Base-by-base conservation (phyloP, 2,888 invertebrate species). In the Acronicta alni region DNA sequence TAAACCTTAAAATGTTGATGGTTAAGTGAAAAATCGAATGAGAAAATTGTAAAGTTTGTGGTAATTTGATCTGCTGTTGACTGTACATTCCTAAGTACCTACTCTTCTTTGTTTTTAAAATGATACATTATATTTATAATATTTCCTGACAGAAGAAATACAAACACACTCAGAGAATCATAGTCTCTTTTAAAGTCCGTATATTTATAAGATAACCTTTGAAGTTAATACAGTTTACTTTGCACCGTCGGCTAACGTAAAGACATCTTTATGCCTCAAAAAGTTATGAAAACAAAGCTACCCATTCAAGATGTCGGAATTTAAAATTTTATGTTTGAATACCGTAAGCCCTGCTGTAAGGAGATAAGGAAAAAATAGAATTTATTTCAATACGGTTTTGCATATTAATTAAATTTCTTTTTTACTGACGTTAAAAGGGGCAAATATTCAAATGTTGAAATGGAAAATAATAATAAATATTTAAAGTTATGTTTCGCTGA, bases 361-460 rank as follows among this genome's bases (percentile, higher is more conserved):
- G 63, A 81, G 85, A 84, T 84, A 88, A 84, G 82, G 77, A 77
- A 81, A n/a, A 77, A 80, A 79, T 80, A 71, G 70, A 81, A 83
- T 83, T 85, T 79, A 84, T 84, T 82, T 76, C 81, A 85, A 85
- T 83, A 79, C 78, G 72, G 71, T 78, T 86, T 84, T 83, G 87
- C 86, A 87, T 88, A 82, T 85, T 88, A 87, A 88, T 87, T 84
- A 80, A 77, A 78, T 79, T 83, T 64, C 41, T 80, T 81, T 75
- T 48, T 54, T 46, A 56, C 57, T 53, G 65, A 67, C 61, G 48
- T 67, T 58, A 68, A 71, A 75, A 70, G 67, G 72, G 74, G 67
- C 52, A 57, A 72, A 60, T 58, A 61, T 67, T 60, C 56, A 72
- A 73, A 66, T 58, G 63, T 57, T 69, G 15, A 54, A 67, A 71